Evolutionary conservation across 1,140 invertebrate genomes (phyloP).

Genomic region (Protaetia brevitarsis): DNA sequence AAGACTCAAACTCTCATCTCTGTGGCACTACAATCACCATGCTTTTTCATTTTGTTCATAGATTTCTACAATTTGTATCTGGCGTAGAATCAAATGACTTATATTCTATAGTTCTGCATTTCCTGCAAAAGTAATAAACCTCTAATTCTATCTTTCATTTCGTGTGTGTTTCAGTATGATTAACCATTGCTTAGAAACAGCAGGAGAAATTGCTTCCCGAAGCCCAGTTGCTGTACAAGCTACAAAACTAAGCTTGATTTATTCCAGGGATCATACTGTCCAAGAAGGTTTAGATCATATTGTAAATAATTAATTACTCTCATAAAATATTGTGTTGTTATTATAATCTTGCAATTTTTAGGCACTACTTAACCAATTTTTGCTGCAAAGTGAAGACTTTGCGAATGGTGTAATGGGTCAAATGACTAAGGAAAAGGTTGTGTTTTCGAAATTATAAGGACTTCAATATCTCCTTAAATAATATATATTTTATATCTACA

Average conservation of each 20-base stretch:
- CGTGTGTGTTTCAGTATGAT: constrained; percentile 66
- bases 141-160: not conserved
- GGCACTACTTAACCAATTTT: constrained; percentile 74
- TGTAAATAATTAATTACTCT: constrained; percentile 58
- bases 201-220: constrained; percentile 78
- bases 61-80: no score
- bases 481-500: no score
- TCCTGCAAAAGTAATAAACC: not conserved
- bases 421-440: constrained; percentile 66
- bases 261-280: constrained; percentile 83
- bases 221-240: constrained; percentile 93
- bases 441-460: constrained; percentile 70
- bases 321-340: not conserved
- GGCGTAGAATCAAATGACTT: not conserved
- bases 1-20: no score
- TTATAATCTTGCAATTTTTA: constrained; percentile 50
- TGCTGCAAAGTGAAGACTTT: constrained; percentile 92
- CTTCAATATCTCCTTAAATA: no score
- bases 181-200: constrained; percentile 67
- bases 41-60: no score
- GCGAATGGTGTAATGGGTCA: constrained; percentile 72
- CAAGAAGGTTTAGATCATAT: constrained; percentile 84
- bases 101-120: not conserved
- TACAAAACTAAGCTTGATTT: constrained; percentile 80
- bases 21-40: no score